These are phyloP conservation scores for Petrocephalus zakoni DNA, from an alignment of 2,113 vertebrate genomes.

Conservation along the genomic window DNA sequence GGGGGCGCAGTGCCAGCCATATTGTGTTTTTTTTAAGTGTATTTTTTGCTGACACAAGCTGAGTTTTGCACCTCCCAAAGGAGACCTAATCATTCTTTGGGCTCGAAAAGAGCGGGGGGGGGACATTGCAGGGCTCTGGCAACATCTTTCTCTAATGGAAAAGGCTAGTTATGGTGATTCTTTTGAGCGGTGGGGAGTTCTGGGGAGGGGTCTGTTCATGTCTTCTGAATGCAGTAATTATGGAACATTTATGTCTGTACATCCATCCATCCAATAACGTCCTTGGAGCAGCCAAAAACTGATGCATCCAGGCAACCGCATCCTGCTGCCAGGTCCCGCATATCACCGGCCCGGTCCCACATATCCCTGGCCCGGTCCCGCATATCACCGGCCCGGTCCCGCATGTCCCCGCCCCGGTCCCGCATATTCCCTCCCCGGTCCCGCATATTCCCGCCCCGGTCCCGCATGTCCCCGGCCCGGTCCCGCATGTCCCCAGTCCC, in stretches of 20 bases:
- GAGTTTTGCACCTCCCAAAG: background rate
- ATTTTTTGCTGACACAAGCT: constrained; percentile 5
- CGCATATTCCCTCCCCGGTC: no score
- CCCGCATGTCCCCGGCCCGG: no score
- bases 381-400: no score
- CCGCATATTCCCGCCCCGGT: no score
- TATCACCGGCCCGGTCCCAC: background rate
- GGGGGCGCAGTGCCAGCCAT: background rate
- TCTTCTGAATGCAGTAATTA: background rate
- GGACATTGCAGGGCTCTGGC: background rate
- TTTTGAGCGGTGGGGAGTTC: background rate
- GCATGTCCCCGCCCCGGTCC: no score
- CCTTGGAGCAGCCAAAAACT: background rate
- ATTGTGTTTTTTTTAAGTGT: background rate
- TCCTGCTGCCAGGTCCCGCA: background rate
- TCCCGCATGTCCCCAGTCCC: no score
- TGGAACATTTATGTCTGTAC: background rate
- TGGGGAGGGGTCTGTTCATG: background rate
- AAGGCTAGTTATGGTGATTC: background rate
- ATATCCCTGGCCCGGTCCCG: no score
- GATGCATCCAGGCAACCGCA: background rate
- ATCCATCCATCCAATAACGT: background rate
- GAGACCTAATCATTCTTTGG: background rate
- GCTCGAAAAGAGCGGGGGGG: background rate
- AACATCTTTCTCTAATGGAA: no score